These are phyloP conservation scores for Tetragonula clypearis DNA, from an alignment of 1,140 invertebrate species.

Conservation along the genomic window DNA sequence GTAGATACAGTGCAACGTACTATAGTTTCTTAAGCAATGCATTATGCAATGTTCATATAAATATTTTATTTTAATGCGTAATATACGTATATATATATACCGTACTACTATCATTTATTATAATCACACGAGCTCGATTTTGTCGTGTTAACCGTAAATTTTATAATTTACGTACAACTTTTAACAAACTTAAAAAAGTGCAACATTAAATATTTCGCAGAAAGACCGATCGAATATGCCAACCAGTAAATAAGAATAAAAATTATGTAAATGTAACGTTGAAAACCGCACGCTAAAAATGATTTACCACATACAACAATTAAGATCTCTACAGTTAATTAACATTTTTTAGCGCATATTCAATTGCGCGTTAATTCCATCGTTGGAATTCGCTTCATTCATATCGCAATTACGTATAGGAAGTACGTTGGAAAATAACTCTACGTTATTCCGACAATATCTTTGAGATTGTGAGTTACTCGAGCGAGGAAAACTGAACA, in stretches of 20 bases:
- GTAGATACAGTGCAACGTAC: not conserved
- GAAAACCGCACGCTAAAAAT: not conserved
- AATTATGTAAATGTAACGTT: constrained; percentile 4
- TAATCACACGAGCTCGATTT: not conserved
- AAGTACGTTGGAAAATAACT: not conserved
- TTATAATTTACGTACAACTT: not conserved
- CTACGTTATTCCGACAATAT: not conserved
- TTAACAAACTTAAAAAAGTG: not conserved
- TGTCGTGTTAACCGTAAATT: not conserved
- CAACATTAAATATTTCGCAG: not conserved
- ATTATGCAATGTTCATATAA: not conserved
- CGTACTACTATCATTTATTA: not conserved
- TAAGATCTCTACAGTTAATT: constrained; percentile 14
- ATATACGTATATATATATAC: not conserved
- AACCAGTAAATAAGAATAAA: not conserved
- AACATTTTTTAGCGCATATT: constrained; percentile 1
- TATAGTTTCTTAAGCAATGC: not conserved
- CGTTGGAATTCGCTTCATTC: constrained; percentile 17
- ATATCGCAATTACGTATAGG: constrained; percentile 9
- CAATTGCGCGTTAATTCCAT: constrained; percentile 7
- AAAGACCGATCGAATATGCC: not conserved
- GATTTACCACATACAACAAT: not conserved
- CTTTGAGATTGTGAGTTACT: not conserved
- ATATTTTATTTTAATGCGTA: not conserved
- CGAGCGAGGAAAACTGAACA: not conserved